These are phyloP conservation scores for Drosophila melanosoma DNA, from an alignment of 2,888 invertebrate genomes.

Conservation along the genomic window DNA sequence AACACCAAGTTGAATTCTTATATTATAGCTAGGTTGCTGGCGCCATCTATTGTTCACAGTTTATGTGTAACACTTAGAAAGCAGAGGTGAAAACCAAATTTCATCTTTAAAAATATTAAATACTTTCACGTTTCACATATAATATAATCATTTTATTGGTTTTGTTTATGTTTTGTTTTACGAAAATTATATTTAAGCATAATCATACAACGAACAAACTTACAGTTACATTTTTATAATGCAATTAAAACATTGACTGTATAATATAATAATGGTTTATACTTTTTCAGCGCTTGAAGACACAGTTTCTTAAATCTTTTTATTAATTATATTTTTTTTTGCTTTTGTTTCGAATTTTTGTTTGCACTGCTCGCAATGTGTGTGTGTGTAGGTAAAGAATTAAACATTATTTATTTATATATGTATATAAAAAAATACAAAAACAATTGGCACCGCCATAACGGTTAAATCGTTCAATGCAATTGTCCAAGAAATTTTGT, in stretches of 20 bases:
- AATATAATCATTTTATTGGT: conserved; percentile 62
- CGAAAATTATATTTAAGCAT: conserved; percentile 75
- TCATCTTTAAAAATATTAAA: background rate
- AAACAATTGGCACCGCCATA: conserved; percentile 57
- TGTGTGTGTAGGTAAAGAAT: conserved; percentile 45
- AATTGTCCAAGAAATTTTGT: conserved; percentile 40
- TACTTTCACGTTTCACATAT: conserved; percentile 32
- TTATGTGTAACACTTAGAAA: background rate
- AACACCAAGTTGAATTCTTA: background rate
- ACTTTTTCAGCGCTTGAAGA: conserved; percentile 57
- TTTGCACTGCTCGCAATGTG: conserved; percentile 47
- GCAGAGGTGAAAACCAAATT: background rate
- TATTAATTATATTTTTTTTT: conserved; percentile 11
- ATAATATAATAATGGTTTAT: conserved; percentile 69
- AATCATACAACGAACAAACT: conserved; percentile 77
- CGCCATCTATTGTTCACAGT: conserved; percentile 28
- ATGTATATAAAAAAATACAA: conserved; percentile 73
- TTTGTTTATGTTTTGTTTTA: conserved; percentile 64
- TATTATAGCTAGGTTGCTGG: background rate
- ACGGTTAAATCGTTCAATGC: conserved; percentile 23
- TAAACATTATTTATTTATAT: conserved; percentile 65
- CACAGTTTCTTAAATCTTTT: conserved; percentile 35
- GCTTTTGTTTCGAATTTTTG: conserved; percentile 41
- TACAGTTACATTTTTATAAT: conserved; percentile 74
- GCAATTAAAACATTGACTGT: conserved; percentile 80